phyloP scores from a whole-genome alignment of 2,113 vertebrate species.

The Hyperoodon ampullatus region DNA sequence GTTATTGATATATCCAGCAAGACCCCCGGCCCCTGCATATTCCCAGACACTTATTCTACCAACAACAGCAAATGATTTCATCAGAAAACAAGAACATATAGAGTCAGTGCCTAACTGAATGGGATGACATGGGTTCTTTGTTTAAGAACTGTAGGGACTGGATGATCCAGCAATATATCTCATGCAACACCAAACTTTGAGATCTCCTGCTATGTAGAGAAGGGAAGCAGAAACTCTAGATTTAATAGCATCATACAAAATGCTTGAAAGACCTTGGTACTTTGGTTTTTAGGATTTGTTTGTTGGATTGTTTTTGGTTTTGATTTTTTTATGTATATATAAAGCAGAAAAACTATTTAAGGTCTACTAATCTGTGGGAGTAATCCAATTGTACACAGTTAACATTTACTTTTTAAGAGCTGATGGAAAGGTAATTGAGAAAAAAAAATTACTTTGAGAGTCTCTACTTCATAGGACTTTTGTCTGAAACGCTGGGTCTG shows the following conservation, averaged over 20 bases:
- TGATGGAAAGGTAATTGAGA: background rate
- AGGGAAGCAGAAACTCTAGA: background rate
- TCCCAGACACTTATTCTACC: background rate
- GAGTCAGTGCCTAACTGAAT: background rate
- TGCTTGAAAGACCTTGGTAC: background rate
- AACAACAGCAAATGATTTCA: background rate
- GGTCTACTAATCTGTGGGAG: background rate
- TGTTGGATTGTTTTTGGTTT: background rate
- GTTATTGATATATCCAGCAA: background rate
- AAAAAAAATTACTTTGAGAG: background rate
- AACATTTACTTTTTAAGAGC: background rate
- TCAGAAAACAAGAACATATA: background rate
- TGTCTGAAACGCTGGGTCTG: background rate
- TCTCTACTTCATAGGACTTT: background rate
- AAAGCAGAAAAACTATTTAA: background rate
- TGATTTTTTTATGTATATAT: background rate
- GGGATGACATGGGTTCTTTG: background rate
- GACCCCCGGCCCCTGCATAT: background rate
- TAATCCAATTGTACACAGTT: background rate
- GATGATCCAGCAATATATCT: background rate
- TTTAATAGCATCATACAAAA: background rate
- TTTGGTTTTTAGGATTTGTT: background rate
- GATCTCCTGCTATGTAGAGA: background rate
- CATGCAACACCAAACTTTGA: background rate
- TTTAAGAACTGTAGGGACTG: background rate